Percentiles rank a stretch among this genome's conserved stretches.
Conservation (phyloP, 2,113 vertebrate genomes). For the Thamnophis sirtalis region DNA sequence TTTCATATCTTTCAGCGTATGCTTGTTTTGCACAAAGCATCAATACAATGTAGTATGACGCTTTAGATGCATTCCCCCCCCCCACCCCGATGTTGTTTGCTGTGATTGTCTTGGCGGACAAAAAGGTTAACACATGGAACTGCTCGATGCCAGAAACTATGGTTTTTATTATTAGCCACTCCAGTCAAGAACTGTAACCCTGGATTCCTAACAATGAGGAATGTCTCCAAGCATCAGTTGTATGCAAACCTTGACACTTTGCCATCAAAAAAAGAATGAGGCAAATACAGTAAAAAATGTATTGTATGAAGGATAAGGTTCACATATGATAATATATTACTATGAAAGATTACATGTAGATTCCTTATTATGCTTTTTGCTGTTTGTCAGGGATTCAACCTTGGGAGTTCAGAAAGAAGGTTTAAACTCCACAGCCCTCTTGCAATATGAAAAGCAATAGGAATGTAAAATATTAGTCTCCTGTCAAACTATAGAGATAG, state of each 20-base stretch:
- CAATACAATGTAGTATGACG: constrained; percentile 76
- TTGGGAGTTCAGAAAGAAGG: not conserved
- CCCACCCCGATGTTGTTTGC: constrained; percentile 72
- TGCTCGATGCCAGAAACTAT: constrained; percentile 65
- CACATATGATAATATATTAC: not conserved
- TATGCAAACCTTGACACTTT: not conserved
- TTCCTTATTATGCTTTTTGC: not conserved
- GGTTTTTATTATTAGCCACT: constrained; percentile 67
- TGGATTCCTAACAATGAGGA: constrained; percentile 33
- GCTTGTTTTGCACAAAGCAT: constrained; percentile 73
- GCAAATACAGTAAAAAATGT: not conserved
- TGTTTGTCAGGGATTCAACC: not conserved
- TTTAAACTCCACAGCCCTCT: not conserved
- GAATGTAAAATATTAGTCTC: not conserved
- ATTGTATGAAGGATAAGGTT: not conserved
- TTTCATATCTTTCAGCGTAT: constrained; percentile 75
- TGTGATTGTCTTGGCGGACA: constrained; percentile 70
- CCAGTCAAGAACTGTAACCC: constrained; percentile 57
- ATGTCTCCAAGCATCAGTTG: constrained; percentile 24
- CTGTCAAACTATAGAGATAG: not conserved
- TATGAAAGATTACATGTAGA: not conserved
- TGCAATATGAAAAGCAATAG: not conserved
- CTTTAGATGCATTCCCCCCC: constrained; percentile 66
- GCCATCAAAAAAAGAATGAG: not conserved
- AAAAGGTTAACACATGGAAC: constrained; percentile 75